Percentiles rank a stretch among this genome's conserved stretches.
Conservation (phyloP, 2,888 invertebrate species). For the Sepioteuthis lessoniana region DNA sequence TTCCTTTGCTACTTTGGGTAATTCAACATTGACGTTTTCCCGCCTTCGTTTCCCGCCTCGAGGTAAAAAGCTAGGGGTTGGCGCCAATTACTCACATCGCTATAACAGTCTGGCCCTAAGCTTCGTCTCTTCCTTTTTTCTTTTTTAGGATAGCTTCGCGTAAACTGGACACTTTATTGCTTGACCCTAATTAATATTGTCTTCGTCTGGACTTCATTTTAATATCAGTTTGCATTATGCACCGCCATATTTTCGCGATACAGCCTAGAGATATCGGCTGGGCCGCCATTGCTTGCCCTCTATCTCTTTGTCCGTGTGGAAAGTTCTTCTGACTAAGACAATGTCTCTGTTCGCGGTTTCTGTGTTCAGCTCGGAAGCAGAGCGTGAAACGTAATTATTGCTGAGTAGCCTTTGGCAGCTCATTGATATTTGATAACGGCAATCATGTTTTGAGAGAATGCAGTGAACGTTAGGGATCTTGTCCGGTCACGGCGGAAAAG, state of each 20-base stretch:
- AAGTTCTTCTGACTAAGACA: neutral
- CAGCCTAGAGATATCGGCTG: neutral
- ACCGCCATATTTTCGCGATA: neutral
- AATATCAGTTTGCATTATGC: neutral
- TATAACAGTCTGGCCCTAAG: neutral
- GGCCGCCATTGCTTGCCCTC: neutral
- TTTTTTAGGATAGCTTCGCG: neutral
- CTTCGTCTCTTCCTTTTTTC: neutral
- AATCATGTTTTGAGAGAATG: neutral
- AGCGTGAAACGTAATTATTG: conserved; percentile 8
- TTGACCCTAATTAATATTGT: conserved; percentile 33
- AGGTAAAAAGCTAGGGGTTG: neutral
- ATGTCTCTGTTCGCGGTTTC: neutral
- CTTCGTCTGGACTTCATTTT: conserved; percentile 21
- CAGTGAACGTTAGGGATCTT: neutral
- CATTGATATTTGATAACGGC: conserved; percentile 14
- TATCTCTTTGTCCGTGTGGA: neutral
- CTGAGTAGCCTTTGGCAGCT: neutral
- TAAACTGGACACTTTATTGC: neutral
- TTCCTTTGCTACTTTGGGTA: neutral
- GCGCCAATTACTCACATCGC: neutral
- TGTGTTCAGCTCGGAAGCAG: neutral
- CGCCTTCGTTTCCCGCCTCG: neutral
- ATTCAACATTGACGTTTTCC: neutral
- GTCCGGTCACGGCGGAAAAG: neutral